Percentiles rank a stretch among this genome's conserved stretches.
These are phyloP conservation scores for Pygoscelis antarcticus DNA, from an alignment of 2,113 vertebrate genomes.

Conservation along the genomic window DNA sequence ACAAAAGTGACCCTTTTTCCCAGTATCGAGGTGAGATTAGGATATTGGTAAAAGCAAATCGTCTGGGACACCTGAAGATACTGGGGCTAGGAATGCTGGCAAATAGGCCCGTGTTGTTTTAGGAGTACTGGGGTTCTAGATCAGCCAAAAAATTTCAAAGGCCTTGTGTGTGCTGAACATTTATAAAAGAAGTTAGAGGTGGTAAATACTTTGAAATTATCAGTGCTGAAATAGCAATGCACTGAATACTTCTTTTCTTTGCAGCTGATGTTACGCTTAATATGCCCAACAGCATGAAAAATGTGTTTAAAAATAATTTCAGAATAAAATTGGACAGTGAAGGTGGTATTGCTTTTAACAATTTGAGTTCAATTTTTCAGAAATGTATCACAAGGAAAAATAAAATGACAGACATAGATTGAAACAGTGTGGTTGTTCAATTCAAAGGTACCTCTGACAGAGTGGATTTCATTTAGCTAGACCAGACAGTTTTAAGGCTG, in stretches of 20 bases:
- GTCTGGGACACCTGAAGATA: not conserved
- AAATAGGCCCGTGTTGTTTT: not conserved
- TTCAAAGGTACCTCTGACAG: conserved; percentile 26
- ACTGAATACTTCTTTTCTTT: not conserved
- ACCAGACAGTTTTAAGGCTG: conserved; percentile 11
- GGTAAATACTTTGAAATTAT: not conserved
- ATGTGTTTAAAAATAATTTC: conserved; percentile 36
- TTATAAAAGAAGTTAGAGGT: not conserved
- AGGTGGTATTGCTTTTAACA: conserved; percentile 38
- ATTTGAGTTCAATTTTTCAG: conserved; percentile 54
- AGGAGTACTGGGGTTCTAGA: not conserved
- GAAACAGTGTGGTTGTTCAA: conserved; percentile 25
- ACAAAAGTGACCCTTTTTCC: not conserved
- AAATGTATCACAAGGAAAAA: conserved; percentile 38
- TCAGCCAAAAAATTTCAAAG: not conserved
- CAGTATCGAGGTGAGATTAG: not conserved
- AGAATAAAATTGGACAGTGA: not conserved
- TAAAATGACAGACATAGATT: conserved; percentile 30
- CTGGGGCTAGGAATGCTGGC: not conserved
- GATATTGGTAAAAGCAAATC: not conserved
- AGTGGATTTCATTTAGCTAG: conserved; percentile 53
- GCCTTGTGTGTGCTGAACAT: not conserved
- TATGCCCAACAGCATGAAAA: conserved; percentile 30
- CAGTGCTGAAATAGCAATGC: not conserved
- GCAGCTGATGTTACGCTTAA: not conserved